Evolutionary conservation across 2,113 vertebrate genomes (phyloP).

Genomic region (Athene cunicularia): DNA sequence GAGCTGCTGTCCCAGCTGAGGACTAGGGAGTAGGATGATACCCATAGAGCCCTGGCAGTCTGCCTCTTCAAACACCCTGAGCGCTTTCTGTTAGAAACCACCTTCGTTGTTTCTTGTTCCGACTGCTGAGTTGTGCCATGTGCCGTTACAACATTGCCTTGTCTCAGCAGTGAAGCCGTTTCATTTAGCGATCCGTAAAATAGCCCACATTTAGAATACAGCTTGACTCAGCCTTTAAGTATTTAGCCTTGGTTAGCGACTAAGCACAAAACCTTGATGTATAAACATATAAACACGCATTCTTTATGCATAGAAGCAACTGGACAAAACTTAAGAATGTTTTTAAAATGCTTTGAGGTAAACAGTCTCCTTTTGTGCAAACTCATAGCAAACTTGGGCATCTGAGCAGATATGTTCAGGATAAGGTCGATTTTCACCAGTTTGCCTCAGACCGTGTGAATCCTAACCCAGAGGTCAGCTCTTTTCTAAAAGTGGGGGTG

Average conservation of each 20-base stretch:
- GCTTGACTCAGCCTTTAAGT: slow-evolving; percentile 32
- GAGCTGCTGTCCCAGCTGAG: slow-evolving; percentile 22
- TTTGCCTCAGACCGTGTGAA: neutral
- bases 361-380: neutral
- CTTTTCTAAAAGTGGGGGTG: neutral
- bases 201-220: neutral
- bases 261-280: neutral
- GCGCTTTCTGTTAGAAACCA: slow-evolving; percentile 22
- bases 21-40: slow-evolving; percentile 32
- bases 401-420: neutral
- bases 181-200: neutral
- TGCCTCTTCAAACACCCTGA: slow-evolving; percentile 39
- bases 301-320: neutral
- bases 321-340: neutral
- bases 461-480: neutral
- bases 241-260: neutral
- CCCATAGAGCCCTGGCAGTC: neutral
- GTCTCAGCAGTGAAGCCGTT: neutral
- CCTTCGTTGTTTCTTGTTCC: slow-evolving; percentile 4
- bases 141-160: slow-evolving; percentile 1
- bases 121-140: neutral
- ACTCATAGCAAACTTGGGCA: neutral
- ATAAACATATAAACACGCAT: neutral
- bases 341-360: neutral
- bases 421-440: neutral